Evolutionary conservation across 2,113 vertebrate species (phyloP).

Genomic region (Melanotaenia duboulayi): DNA sequence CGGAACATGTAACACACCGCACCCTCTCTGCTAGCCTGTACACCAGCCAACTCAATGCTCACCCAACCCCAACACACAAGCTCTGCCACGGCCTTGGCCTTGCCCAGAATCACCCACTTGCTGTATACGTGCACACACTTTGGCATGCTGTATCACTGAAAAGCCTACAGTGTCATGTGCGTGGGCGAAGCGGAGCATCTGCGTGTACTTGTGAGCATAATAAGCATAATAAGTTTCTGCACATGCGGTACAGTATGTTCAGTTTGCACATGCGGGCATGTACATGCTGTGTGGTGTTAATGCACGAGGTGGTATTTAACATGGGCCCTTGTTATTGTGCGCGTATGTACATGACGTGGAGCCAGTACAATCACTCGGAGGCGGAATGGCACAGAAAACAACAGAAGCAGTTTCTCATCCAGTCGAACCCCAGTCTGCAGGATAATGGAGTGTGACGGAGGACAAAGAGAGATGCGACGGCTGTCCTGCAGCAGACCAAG

Average conservation of each 20-base stretch:
- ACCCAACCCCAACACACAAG: conserved; percentile 62
- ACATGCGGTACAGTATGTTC: conserved; percentile 59
- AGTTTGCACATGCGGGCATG: conserved; percentile 32
- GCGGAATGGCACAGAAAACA: conserved; percentile 32
- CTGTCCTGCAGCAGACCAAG: conserved; percentile 34
- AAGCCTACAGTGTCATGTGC: conserved; percentile 59
- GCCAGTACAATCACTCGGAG: conserved; percentile 8
- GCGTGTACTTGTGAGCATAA: conserved; percentile 60
- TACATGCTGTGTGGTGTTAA: conserved; percentile 4
- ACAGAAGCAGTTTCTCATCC: conserved; percentile 39
- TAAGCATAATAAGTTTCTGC: conserved; percentile 32
- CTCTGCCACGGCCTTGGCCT: conserved; percentile 54
- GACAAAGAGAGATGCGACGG: conserved; percentile 38
- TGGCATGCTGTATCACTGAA: conserved; percentile 37
- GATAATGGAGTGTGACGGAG: conserved; percentile 8
- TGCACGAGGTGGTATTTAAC: conserved; percentile 25
- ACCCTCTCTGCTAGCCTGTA: conserved; percentile 59
- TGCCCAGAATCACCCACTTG: conserved; percentile 65
- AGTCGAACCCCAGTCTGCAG: conserved; percentile 28
- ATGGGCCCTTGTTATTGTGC: neutral
- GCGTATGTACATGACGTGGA: conserved; percentile 9
- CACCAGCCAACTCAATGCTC: conserved; percentile 60
- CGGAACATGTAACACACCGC: conserved; percentile 65
- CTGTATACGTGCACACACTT: conserved; percentile 55
- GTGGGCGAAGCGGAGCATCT: conserved; percentile 65